Percentiles rank a stretch among this genome's conserved stretches.
phyloP scores from a whole-genome alignment of 1,140 invertebrate species.

The Lamellibrachia luymesi region DNA sequence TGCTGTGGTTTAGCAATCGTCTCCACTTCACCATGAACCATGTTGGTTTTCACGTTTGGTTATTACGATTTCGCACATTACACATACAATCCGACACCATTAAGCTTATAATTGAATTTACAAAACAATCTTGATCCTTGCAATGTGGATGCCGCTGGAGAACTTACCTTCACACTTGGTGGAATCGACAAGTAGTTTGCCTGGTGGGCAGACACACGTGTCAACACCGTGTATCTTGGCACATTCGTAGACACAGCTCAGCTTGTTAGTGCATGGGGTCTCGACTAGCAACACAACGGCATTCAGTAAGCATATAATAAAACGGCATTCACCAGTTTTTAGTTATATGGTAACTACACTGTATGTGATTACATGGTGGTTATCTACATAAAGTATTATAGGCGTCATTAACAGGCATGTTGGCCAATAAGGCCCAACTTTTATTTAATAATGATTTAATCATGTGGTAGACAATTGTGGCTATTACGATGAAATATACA shows the following conservation, averaged over 20 bases:
- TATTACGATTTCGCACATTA: neutral
- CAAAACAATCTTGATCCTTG: neutral
- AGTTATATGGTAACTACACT: no score
- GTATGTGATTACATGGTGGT: no score
- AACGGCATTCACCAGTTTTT: neutral
- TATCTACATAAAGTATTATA: no score
- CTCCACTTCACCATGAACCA: neutral
- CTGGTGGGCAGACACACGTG: conserved; percentile 22
- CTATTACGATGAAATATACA: neutral
- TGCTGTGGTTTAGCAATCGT: neutral
- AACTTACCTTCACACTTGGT: conserved; percentile 7
- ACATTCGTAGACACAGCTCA: conserved; percentile 20
- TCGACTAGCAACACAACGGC: conserved; percentile 2
- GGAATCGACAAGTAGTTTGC: neutral
- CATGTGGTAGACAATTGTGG: neutral
- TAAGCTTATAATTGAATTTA: neutral
- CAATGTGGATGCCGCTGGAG: neutral
- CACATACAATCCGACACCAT: neutral
- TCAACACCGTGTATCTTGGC: conserved; percentile 18
- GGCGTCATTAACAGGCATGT: no score
- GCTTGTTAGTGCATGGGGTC: neutral
- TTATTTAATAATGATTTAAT: no score
- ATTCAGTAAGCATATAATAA: neutral
- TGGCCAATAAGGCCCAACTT: no score
- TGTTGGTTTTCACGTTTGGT: neutral